Evolutionary conservation across 2,888 invertebrate species (phyloP).

Genomic region (Perdita meconis): DNA sequence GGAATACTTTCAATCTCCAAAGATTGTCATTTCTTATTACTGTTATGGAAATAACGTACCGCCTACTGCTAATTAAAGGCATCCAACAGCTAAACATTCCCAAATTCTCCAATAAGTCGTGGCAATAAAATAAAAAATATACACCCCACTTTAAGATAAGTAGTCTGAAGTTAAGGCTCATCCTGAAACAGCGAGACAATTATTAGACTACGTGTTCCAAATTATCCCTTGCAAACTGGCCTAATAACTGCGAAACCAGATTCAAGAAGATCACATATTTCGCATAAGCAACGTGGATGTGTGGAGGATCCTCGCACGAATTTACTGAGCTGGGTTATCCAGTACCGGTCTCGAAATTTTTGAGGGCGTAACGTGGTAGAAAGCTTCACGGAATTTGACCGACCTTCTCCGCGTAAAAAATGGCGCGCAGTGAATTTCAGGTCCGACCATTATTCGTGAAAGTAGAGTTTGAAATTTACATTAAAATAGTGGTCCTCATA

Average conservation of each 20-base stretch:
- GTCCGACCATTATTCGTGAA: constrained; percentile 33
- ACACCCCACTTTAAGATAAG: too few species aligned
- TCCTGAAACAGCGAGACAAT: too few species aligned
- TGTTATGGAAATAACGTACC: too few species aligned
- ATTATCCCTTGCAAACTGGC: constrained; percentile 30
- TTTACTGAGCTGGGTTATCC: constrained; percentile 59
- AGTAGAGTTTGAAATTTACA: constrained; percentile 36
- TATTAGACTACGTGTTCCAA: too few species aligned
- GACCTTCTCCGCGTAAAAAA: constrained; percentile 25
- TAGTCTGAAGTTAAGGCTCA: too few species aligned
- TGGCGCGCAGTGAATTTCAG: constrained; percentile 28
- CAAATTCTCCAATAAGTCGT: too few species aligned
- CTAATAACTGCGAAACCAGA: constrained; percentile 57
- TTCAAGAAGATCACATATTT: constrained; percentile 37
- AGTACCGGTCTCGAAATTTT: constrained; percentile 48
- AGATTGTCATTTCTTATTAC: too few species aligned
- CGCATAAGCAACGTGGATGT: constrained; percentile 8
- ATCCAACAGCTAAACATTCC: too few species aligned
- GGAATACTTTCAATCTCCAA: too few species aligned
- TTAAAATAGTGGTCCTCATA: background rate
- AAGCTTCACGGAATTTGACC: constrained; percentile 51
- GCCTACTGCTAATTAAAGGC: too few species aligned
- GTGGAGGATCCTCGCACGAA: constrained; percentile 37
- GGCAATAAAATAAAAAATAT: too few species aligned
- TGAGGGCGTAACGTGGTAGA: constrained; percentile 63